Evolutionary conservation across 2,797 vertebrate species (phyloP).

Genomic region (Craterocephalus amniculus): DNA sequence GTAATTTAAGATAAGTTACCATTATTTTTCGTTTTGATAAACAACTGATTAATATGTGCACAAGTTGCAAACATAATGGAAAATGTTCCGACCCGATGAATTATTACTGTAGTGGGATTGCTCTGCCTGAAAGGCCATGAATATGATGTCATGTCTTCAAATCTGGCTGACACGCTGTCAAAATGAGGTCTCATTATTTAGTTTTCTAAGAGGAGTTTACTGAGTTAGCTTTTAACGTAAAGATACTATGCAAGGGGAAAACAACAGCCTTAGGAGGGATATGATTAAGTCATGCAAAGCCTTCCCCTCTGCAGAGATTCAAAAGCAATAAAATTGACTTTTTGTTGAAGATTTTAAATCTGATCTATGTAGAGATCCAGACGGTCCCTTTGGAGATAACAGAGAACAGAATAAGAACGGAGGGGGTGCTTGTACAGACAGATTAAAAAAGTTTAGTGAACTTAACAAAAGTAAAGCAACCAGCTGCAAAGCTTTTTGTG

Average conservation of each 20-base stretch:
- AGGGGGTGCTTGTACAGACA: background rate
- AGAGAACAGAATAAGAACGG: slow-evolving; percentile 3
- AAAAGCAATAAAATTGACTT: background rate
- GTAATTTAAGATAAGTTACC: too few relatives aligned
- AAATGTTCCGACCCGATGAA: too few relatives aligned
- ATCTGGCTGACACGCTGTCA: background rate
- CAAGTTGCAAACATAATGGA: too few relatives aligned
- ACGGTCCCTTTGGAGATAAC: background rate
- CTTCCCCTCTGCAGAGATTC: background rate
- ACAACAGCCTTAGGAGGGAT: background rate
- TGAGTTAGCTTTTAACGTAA: background rate
- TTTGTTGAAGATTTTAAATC: slow-evolving; percentile 5
- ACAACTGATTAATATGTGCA: too few relatives aligned
- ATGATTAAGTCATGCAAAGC: background rate
- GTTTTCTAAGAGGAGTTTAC: background rate
- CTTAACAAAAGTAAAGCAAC: too few relatives aligned
- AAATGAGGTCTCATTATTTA: background rate
- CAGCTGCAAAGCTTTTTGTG: too few relatives aligned
- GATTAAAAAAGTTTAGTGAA: too few relatives aligned
- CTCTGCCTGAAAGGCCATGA: background rate
- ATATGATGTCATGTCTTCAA: background rate
- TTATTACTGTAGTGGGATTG: background rate
- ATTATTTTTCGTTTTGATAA: too few relatives aligned
- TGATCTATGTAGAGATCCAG: background rate
- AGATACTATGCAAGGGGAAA: background rate